Evolutionary conservation across 2,888 invertebrate genomes (phyloP).

Genomic region (Acanthosepion esculentum): DNA sequence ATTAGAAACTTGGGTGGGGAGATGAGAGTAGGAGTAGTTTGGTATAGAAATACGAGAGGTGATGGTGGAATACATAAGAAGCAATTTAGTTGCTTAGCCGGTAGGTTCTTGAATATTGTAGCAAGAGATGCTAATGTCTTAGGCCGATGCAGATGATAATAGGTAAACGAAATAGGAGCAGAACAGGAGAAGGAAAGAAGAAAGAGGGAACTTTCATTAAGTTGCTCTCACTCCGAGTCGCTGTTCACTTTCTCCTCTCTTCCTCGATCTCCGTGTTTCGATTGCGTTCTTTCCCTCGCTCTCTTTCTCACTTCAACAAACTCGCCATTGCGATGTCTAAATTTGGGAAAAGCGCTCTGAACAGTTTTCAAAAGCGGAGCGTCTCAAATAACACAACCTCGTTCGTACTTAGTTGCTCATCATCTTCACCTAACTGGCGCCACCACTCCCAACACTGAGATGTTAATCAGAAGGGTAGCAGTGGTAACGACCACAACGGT

Average conservation of each 20-base stretch:
- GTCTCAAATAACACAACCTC: conserved; percentile 1
- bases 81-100: background rate
- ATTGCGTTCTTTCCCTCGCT: background rate
- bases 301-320: background rate
- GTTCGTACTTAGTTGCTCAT: background rate
- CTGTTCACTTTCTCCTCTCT: background rate
- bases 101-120: background rate
- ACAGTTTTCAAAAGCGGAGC: background rate
- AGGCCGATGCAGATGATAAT: background rate
- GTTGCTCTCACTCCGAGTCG: too few species aligned
- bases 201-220: background rate
- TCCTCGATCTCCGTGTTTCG: background rate
- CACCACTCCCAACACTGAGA: background rate
- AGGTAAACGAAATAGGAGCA: background rate
- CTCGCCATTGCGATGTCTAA: background rate
- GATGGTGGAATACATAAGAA: background rate
- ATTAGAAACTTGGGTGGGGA: background rate
- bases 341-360: conserved; percentile 33
- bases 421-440: background rate
- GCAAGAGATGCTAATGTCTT: background rate
- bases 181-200: background rate
- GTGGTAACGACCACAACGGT: background rate
- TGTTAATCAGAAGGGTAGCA: background rate
- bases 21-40: background rate
- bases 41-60: conserved; percentile 11